Evolutionary conservation across 2,113 vertebrate genomes (phyloP), one percentile per base, ranked within the genome.

Genomic region (Nerophis lumbriciformis): DNA sequence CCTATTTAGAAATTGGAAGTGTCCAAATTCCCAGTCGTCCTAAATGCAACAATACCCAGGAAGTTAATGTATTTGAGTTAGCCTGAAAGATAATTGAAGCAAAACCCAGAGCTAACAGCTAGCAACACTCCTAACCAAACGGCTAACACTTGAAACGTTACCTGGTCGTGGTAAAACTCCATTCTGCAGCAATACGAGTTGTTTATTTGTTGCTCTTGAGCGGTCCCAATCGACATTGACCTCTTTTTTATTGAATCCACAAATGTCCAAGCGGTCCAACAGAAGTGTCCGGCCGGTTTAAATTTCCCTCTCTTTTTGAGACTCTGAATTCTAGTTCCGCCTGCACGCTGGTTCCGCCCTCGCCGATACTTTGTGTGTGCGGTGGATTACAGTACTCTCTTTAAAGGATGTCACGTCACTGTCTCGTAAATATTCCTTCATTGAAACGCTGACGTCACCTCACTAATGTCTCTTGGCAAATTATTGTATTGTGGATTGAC

Each of bases 261-360:
- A 8, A 54, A 15, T 61, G 13, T 13, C 1, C 6, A 59, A 39
- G 62, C 48, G 15, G 48, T 50, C 49, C n/a, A 9, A 3, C 16
- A 6, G 10, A 28, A 16, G 12, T 45, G 75, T 83, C 69, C 76
- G 63, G 5, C 13, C 69, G 14, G 71, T 90, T 91, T 77, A 86
- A 90, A 90, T 85, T 87, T 90, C 88, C 88, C 90, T 88, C 88
- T 77, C 62, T 61, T 71, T 77, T 54, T 42, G 54, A 61, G 75
- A 75, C 61, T 39, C 28, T n/a, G 65, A 11, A 21, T 65, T 54
- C 5, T 76, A 52, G 80, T 83, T 89, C 87, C 86, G 76, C 77
- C 49, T 76, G 62, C 58, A 58, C 5, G 63, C 58, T 35, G 38
- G 44, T 50, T 35, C 44, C 21, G 2, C 6, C 45, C 16, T 57